Percentiles rank a stretch among this genome's conserved stretches.
Conservation (phyloP, 2,797 vertebrate species). For the Anisognathus igniventris region DNA sequence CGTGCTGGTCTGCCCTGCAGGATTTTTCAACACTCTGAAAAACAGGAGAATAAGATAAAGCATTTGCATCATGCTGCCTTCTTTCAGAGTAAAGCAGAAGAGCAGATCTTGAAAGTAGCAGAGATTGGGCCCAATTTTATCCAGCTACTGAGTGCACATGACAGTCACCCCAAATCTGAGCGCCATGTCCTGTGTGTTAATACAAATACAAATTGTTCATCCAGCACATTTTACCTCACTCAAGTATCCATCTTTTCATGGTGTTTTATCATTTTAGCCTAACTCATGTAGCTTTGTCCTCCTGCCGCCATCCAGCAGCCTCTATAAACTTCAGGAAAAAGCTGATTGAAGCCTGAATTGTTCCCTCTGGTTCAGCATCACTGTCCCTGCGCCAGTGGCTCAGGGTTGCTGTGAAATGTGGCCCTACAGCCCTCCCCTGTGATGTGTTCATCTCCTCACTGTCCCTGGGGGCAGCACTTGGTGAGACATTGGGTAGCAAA, state of each 20-base stretch:
- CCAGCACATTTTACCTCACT: neutral
- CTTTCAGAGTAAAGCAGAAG: neutral
- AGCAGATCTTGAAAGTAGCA: neutral
- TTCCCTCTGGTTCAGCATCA: neutral
- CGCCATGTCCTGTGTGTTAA: rapidly evolving
- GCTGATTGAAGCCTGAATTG: neutral
- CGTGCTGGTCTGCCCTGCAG: neutral
- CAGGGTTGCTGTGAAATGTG: neutral
- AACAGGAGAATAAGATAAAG: neutral
- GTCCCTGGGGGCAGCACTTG: neutral
- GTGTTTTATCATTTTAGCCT: neutral
- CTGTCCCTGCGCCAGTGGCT: neutral
- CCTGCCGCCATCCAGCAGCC: neutral
- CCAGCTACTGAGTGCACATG: neutral
- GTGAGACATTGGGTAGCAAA: neutral
- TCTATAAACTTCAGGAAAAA: neutral
- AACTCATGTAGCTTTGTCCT: neutral
- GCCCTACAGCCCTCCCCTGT: neutral
- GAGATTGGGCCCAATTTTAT: neutral
- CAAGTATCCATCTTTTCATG: neutral
- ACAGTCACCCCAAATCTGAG: neutral
- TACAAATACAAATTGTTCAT: neutral
- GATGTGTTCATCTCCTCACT: neutral
- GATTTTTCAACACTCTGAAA: neutral
- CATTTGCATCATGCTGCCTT: neutral